Evolutionary conservation across 2,888 invertebrate species (phyloP), one percentile per base, ranked within the genome.

Genomic region (Argyresthia albistria): DNA sequence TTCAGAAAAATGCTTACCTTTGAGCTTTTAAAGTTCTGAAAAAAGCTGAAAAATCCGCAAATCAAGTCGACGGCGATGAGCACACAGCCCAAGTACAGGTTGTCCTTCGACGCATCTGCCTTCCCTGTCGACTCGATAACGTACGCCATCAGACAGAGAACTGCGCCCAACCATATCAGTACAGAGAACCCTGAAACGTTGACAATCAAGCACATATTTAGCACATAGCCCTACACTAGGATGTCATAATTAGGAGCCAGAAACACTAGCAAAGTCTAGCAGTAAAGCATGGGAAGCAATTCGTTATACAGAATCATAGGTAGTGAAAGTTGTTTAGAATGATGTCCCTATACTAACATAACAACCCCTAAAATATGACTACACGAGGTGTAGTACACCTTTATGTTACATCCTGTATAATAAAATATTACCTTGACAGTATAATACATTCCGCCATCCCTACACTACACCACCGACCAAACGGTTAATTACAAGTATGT

Each of bases 31-130:
- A 95, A 97, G 87, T 97, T 98, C 88, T 97, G 98, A 84, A 97
- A 97, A 88, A 98, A 99, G 68, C 98, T 98, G 90, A 98, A 99
- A 76, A 96, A 92, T 70, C 98, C 98, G 77, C 98, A 98, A 62
- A 98, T 94, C 75, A 98, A 91, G 70, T 98, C 98, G 69, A 98
- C 97, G 73, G 91, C 93, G 65, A 97, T 93, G 78, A 99, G 91
- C 72, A 98, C 95, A 77, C 93, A 93, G 77, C 98, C 98, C 69
- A 99, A 91, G 89, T 96, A 98, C 68, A 98, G 91, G 88, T 98
- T 97, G 89, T 98, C 98, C 74, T 93, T 93, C 69, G 93, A 92
- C 56, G 97, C 94, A 70, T 96, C 94, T 74, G 96, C 93, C 74
- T 93, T 94, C 64, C 95, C 95, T 71, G 93, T 92, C 51, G 93